These are phyloP conservation scores for Dolichoris vasculosae DNA, from an alignment of 1,140 invertebrate species.

Conservation along the genomic window DNA sequence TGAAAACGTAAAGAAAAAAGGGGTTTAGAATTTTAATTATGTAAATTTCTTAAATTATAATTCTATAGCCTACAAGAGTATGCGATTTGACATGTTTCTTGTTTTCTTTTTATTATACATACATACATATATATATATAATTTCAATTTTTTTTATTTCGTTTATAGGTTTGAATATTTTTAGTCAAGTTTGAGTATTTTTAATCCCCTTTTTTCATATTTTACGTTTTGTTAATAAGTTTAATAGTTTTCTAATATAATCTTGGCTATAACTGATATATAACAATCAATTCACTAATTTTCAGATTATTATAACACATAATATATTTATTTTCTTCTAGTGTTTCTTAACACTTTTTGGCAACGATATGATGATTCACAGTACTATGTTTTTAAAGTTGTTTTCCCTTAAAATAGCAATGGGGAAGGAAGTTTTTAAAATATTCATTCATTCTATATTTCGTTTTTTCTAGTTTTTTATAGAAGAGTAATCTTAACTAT, in stretches of 20 bases:
- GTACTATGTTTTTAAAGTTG: constrained; percentile 62
- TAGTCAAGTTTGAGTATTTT: too few relatives aligned
- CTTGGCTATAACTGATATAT: constrained; percentile 66
- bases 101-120: constrained; percentile 60
- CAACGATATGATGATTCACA: constrained; percentile 71
- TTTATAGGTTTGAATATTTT: constrained; percentile 63
- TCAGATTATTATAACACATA: constrained; percentile 50
- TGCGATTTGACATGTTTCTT: constrained; percentile 72
- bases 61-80: constrained; percentile 70
- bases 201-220: constrained; percentile 60
- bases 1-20: constrained; percentile 41
- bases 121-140: constrained; percentile 64
- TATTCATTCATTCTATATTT: constrained; percentile 9
- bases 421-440: constrained; percentile 9
- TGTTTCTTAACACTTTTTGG: constrained; percentile 34
- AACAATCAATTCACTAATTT: constrained; percentile 68
- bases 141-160: constrained; percentile 42
- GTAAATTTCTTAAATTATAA: constrained; percentile 66
- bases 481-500: constrained; percentile 34
- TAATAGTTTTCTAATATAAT: constrained; percentile 34
- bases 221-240: constrained; percentile 55
- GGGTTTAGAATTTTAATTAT: constrained; percentile 19
- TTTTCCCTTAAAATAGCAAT: not conserved
- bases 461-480: constrained; percentile 1
- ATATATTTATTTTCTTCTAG: constrained; percentile 40